A percentile compares a stretch with the other conserved stretches of the same genome.
Conservation (phyloP, 2,113 vertebrate species). For the Myotis davidii region DNA sequence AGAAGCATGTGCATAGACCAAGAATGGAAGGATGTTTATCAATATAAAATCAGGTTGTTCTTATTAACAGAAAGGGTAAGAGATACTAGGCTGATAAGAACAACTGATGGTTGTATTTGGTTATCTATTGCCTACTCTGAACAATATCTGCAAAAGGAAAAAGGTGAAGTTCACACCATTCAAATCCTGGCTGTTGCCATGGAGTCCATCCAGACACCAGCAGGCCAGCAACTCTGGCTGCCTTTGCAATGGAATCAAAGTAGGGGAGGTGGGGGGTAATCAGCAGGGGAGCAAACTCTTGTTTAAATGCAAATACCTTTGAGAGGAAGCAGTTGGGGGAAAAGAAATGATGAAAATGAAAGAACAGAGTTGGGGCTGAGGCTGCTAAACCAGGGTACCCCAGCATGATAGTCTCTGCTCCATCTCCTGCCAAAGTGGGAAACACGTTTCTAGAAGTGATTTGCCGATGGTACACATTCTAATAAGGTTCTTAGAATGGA, state of each 20-base stretch:
- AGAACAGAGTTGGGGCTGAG: neutral
- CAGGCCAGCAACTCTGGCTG: neutral
- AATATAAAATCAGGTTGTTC: neutral
- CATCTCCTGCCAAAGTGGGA: constrained; percentile 45
- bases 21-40: neutral
- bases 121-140: constrained; percentile 27
- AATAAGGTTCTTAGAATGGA: constrained; percentile 33
- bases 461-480: neutral
- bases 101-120: neutral
- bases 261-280: neutral
- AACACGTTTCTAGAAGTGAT: neutral
- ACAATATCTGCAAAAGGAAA: constrained; percentile 40
- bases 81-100: neutral
- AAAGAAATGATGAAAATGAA: constrained; percentile 62
- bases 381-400: neutral
- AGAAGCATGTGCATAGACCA: neutral
- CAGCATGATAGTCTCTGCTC: constrained; percentile 1
- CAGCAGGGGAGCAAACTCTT: constrained; percentile 62
- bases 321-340: constrained; percentile 64
- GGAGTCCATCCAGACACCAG: constrained; percentile 65
- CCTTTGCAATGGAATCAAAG: constrained; percentile 56
- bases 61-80: neutral
- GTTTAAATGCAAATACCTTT: constrained; percentile 78
- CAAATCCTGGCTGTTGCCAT: constrained; percentile 72
- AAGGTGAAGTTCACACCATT: constrained; percentile 69